Conservation (phyloP, 1,140 invertebrate genomes). For the Neotoxoptera formosana region DNA sequence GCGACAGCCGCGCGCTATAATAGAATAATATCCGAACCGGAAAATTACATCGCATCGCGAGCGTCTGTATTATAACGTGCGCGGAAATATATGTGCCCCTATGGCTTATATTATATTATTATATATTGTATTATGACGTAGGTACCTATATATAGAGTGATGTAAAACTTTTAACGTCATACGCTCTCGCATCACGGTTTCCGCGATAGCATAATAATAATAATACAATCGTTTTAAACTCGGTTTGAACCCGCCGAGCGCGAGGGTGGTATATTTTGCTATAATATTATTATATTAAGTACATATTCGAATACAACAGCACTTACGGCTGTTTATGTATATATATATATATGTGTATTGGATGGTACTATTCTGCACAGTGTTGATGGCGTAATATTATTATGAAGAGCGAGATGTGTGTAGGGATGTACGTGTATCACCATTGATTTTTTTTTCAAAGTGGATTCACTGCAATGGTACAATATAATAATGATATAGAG, state of each 20-base stretch:
- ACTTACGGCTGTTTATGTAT: not conserved
- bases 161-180: not conserved
- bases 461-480: no score
- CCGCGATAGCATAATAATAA: not conserved
- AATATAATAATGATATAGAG: no score
- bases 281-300: not conserved
- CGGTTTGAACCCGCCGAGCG: not conserved
- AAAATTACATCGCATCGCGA: not conserved
- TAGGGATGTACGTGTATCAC: no score
- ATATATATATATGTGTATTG: not conserved
- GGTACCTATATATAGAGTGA: no score
- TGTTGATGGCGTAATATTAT: no score
- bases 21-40: conserved; percentile 15
- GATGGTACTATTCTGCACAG: no score
- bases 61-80: not conserved
- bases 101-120: not conserved
- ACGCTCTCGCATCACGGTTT: not conserved
- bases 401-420: no score
- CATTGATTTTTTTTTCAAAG: no score
- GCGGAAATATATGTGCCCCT: not conserved
- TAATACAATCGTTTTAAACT: not conserved
- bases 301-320: not conserved
- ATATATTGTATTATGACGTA: no score
- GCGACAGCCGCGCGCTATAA: not conserved
- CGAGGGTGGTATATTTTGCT: not conserved